Evolutionary conservation across 2,113 vertebrate species (phyloP).

Genomic region (Orientallactaga bullata): DNA sequence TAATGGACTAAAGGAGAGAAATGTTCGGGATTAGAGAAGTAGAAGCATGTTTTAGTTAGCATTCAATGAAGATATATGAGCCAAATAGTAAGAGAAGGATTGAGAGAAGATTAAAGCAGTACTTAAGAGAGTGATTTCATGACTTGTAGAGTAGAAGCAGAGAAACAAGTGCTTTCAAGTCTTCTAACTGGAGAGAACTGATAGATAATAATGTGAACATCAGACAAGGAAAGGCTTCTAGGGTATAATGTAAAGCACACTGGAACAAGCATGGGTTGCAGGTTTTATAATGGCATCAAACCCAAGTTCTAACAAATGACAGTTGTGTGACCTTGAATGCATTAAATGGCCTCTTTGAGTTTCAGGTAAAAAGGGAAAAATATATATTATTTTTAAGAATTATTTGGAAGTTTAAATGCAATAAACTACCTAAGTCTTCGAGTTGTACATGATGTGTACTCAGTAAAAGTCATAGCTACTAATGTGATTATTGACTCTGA

Average conservation of each 20-base stretch:
- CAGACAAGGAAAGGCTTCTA: background rate
- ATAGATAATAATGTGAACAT: background rate
- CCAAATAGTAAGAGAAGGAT: background rate
- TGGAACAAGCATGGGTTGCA: background rate
- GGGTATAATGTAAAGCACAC: background rate
- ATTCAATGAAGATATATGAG: background rate
- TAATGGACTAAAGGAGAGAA: background rate
- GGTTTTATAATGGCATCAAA: background rate
- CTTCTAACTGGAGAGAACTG: background rate
- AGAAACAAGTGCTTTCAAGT: background rate
- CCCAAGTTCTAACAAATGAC: background rate
- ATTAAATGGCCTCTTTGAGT: background rate
- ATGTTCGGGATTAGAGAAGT: background rate
- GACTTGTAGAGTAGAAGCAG: background rate
- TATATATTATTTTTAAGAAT: background rate
- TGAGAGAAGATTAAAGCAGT: background rate
- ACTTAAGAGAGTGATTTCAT: background rate
- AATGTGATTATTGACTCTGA: background rate
- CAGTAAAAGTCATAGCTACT: background rate
- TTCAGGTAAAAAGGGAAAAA: background rate
- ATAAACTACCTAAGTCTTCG: background rate
- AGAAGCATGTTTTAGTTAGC: background rate
- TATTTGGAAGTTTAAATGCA: background rate
- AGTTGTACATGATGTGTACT: background rate
- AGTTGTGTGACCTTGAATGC: background rate